Evolutionary conservation across 2,888 invertebrate species (phyloP), one percentile per base, ranked within the genome.

Genomic region (Druceiella hillmani): DNA sequence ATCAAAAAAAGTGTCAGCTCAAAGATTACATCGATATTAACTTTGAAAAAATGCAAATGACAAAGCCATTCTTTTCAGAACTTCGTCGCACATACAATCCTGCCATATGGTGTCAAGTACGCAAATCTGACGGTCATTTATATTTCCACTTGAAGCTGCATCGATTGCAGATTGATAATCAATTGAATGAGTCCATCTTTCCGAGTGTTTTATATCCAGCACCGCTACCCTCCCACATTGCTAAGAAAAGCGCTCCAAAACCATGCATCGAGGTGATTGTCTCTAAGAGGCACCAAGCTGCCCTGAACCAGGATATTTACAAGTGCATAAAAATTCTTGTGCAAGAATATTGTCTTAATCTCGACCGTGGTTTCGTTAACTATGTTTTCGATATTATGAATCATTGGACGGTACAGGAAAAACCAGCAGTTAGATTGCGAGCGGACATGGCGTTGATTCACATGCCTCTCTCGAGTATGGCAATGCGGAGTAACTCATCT

Each of bases 21-120:
- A 85, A 86, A 55, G 86, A 87, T 55, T 84, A 83, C 56, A 77
- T 88, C 5, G 66, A 87, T 70, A 81, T 87, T 37, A 87, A 89
- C 56, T 76, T 90, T 48, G 79, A 79, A 33, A 86, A 83, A 58
- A 88, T 90, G 88, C 83, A 83, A 50, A 87, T 90, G 85, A 80
- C 84, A 0, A 87, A 87, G 57, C 89, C 90, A 1, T 88, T 87
- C 61, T 87, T 83, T 54, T 87, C 87, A 0, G 84, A 85, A 52
- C 58, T 90, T 14, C 62, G 83, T 26, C 68, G 90, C 25, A 79
- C 77, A 1, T 86, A 85, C 55, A 75, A 74, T 38, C 87, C 89
- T 2, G 87, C 81, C 1, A 53, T 87, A 26, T 87, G 85, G 81
- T 51, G 83, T 45, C 86, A 87, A 50, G 68, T 78, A 45, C 68